Percentiles rank a stretch among this genome's conserved stretches.
Evolutionary conservation across 2,113 vertebrate genomes (phyloP).

Genomic region (Rhodinocichla rosea): DNA sequence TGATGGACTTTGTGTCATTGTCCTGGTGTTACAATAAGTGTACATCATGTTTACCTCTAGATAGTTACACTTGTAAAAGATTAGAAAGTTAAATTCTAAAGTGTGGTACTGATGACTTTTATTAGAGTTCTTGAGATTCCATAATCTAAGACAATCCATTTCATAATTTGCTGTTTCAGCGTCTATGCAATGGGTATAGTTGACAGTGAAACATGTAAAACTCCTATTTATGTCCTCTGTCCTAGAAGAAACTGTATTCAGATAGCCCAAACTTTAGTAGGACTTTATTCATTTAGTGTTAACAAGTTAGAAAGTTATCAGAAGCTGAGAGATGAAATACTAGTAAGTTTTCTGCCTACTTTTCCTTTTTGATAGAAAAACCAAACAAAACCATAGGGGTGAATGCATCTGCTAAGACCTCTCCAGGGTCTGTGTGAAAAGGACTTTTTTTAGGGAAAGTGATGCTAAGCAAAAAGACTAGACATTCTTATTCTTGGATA

Average conservation of each 20-base stretch:
- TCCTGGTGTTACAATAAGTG: background rate
- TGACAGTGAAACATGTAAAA: background rate
- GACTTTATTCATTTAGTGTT: background rate
- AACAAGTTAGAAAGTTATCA: background rate
- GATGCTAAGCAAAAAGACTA: background rate
- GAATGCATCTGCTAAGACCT: background rate
- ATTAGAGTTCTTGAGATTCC: background rate
- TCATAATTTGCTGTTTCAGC: background rate
- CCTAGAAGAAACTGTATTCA: background rate
- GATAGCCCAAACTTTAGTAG: background rate
- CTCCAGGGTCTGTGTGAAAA: background rate
- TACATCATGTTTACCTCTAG: background rate
- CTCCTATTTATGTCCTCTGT: background rate
- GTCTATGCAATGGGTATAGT: background rate
- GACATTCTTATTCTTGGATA: background rate
- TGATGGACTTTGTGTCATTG: background rate
- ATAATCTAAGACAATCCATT: background rate
- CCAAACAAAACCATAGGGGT: fast-evolving
- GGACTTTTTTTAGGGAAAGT: background rate
- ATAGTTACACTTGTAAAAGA: background rate
- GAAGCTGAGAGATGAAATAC: background rate
- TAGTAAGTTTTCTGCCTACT: background rate
- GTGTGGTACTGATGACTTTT: background rate
- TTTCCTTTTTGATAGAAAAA: background rate
- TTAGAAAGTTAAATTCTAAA: background rate